A percentile compares a stretch with the other conserved stretches of the same genome.
phyloP scores from a whole-genome alignment of 1,140 invertebrate species.

The Apis cerana region DNA sequence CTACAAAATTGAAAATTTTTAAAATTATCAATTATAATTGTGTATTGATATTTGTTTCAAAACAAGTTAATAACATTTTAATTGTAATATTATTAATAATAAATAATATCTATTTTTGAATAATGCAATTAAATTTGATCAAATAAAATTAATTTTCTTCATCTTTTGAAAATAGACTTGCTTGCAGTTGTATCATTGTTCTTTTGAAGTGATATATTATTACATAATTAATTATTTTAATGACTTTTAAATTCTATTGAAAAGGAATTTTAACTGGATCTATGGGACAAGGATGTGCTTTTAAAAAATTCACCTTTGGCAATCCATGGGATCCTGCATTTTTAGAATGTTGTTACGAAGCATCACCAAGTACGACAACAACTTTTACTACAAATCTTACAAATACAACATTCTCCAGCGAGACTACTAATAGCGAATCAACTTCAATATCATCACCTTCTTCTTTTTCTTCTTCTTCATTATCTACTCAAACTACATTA shows the following conservation, averaged over 20 bases:
- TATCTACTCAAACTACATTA: not conserved
- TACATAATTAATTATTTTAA: not conserved
- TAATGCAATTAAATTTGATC: too few relatives aligned
- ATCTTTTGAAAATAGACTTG: too few relatives aligned
- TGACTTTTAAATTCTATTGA: conserved; percentile 14
- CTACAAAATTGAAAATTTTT: too few relatives aligned
- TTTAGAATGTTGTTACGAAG: conserved; percentile 81
- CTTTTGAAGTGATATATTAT: not conserved
- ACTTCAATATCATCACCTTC: conserved; percentile 9
- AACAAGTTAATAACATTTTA: too few relatives aligned
- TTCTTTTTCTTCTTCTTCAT: not conserved
- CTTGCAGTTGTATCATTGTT: too few relatives aligned
- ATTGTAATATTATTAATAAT: too few relatives aligned
- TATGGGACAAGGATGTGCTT: conserved; percentile 79
- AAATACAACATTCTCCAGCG: conserved; percentile 31
- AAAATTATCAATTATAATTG: too few relatives aligned
- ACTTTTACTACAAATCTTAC: conserved; percentile 47
- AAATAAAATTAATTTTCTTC: too few relatives aligned
- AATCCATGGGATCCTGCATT: conserved; percentile 82
- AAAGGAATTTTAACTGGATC: conserved; percentile 77
- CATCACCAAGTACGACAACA: conserved; percentile 63
- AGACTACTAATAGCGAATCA: conserved; percentile 42
- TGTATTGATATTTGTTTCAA: too few relatives aligned
- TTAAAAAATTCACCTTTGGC: conserved; percentile 80
- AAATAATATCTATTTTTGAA: too few relatives aligned